Evolutionary conservation across 2,797 vertebrate species (phyloP), one percentile per base, ranked within the genome.

Genomic region (Menidia menidia): DNA sequence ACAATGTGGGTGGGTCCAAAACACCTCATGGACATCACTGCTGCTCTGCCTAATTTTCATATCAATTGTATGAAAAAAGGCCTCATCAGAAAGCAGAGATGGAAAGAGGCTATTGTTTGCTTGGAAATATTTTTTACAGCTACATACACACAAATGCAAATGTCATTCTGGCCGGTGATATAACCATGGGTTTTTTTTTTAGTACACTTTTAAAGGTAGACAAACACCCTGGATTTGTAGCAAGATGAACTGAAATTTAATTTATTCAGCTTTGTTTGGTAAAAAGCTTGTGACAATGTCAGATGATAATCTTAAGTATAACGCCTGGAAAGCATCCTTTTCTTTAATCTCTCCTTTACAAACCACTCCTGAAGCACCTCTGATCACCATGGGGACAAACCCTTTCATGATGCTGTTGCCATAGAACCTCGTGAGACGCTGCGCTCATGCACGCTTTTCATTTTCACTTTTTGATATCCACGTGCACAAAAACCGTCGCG

Each of bases 331-430:
- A 50, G 25, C 19, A 25, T 31, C 32, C 47, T 6, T 62, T 73
- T 78, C 35, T 39, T 39, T 39, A 39, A 64, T 65, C 53, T 53
- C 79, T 85, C 18, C 16, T 45, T 77, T 79, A 69, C 75, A 73
- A 77, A 68, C 79, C 78, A 73, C 85, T 92, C 84, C 65, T 82
- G 84, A 86, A 73, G 84, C 72, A 52, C 84, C 83, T 86, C 74
- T 63, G 61, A 84, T 94, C 88, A 63, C 91, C 93, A 94, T 92
- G 92, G 92, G 55, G 82, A 94, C 88, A 48, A 79, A 81, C 82
- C 83, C 89, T 92, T 92, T 93, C 82, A 90, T 88, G 87, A 89
- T 89, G 85, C 83, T 64, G 94, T 94, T 94, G 89, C 92, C 93
- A 94, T 94, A 87, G 87, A 71, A 47, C 56, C 85, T 78, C 80